phyloP scores from a whole-genome alignment of 2,888 invertebrate species.

The Coremacera marginata region DNA sequence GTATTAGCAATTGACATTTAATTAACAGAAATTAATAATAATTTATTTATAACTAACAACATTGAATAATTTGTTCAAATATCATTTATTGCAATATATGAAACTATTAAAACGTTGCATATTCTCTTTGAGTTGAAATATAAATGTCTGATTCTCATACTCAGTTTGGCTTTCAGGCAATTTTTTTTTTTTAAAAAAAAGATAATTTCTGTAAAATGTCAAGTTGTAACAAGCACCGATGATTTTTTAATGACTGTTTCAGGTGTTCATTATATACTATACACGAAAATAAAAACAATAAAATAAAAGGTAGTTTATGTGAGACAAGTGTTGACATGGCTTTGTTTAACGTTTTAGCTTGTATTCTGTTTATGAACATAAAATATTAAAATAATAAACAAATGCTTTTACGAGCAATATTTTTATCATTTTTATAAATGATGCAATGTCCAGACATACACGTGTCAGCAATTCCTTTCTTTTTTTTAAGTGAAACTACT shows the following conservation, averaged over 20 bases:
- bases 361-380: conserved; percentile 27
- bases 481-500: too few species aligned
- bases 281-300: conserved; percentile 18
- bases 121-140: not conserved
- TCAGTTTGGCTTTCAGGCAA: conserved; percentile 4
- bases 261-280: not conserved
- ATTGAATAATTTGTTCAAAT: not conserved
- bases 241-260: not conserved
- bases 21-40: not conserved
- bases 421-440: too few species aligned
- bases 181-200: not conserved
- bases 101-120: too few species aligned
- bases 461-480: too few species aligned
- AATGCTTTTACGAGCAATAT: too few species aligned
- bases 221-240: conserved; percentile 13
- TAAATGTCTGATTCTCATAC: not conserved
- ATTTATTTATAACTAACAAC: not conserved
- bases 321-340: conserved; percentile 45
- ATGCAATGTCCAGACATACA: too few species aligned
- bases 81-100: too few species aligned
- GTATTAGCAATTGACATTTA: conserved; percentile 11
- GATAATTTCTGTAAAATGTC: not conserved
- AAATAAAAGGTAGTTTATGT: conserved; percentile 23
- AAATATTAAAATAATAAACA: too few species aligned
- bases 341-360: conserved; percentile 43